phyloP scores from a whole-genome alignment of 1,140 invertebrate species.

The Eumaeus atala region DNA sequence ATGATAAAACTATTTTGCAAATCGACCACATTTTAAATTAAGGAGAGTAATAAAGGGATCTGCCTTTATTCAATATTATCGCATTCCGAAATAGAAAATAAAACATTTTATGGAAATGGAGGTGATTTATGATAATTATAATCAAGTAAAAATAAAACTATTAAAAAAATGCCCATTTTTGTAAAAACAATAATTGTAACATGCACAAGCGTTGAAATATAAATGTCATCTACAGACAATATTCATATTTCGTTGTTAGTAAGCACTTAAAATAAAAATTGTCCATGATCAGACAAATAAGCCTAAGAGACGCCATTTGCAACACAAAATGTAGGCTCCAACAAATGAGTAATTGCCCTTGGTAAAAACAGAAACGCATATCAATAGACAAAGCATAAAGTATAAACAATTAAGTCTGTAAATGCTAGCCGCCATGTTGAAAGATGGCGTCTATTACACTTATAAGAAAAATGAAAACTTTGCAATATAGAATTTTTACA shows the following conservation, averaged over 20 bases:
- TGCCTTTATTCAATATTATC: not conserved
- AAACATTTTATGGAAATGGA: constrained; percentile 63
- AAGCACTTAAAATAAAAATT: constrained; percentile 27
- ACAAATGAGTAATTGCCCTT: too few species aligned
- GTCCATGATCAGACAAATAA: constrained; percentile 8
- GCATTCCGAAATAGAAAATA: constrained; percentile 7
- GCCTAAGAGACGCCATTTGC: constrained; percentile 1
- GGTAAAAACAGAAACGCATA: not conserved
- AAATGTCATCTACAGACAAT: constrained; percentile 43
- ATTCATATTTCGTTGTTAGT: constrained; percentile 52
- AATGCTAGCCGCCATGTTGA: not conserved
- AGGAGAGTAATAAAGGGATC: too few species aligned
- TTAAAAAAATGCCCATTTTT: constrained; percentile 65
- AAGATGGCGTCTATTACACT: constrained; percentile 1
- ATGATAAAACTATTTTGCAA: too few species aligned
- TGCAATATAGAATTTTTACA: constrained; percentile 16
- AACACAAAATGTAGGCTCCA: too few species aligned
- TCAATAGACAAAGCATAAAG: not conserved
- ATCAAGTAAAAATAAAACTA: constrained; percentile 21
- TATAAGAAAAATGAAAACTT: not conserved
- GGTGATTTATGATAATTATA: constrained; percentile 35
- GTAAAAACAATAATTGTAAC: constrained; percentile 30
- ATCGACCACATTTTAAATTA: too few species aligned
- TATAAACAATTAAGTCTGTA: not conserved
- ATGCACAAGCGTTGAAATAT: constrained; percentile 42